Evolutionary conservation across 2,113 vertebrate species (phyloP).

Genomic region (Tragelaphus scriptus): DNA sequence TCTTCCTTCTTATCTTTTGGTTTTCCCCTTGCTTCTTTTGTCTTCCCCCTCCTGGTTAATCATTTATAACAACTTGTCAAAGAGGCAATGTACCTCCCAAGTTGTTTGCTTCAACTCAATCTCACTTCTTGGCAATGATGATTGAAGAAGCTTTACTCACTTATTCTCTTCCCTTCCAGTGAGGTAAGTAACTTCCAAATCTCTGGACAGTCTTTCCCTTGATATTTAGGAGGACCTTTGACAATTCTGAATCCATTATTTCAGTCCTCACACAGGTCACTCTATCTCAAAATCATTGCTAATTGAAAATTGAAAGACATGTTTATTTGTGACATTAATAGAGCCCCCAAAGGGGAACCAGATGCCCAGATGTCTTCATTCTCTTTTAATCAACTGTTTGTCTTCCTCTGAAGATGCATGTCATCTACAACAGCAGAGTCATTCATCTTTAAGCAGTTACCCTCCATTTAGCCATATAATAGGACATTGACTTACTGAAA

Average conservation of each 20-base stretch:
- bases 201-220: not conserved
- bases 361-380: not conserved
- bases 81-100: not conserved
- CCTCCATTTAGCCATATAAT: not conserved
- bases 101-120: not conserved
- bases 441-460: not conserved
- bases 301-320: constrained; percentile 5
- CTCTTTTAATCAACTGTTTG: not conserved
- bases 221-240: not conserved
- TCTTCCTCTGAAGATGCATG: not conserved
- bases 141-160: not conserved
- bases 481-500: not conserved
- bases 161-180: not conserved
- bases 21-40: not conserved
- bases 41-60: not conserved
- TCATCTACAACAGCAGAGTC: not conserved
- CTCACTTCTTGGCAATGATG: not conserved
- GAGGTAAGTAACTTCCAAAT: not conserved
- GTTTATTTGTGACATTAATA: not conserved
- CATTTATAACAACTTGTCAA: not conserved
- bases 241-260: not conserved
- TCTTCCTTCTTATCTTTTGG: not conserved
- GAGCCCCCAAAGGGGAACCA: not conserved
- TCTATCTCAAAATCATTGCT: constrained; percentile 12
- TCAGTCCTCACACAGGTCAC: not conserved